Percentiles rank a stretch among this genome's conserved stretches.
These are phyloP conservation scores for Polyodon spathula DNA, from an alignment of 2,113 vertebrate species.

Conservation along the genomic window DNA sequence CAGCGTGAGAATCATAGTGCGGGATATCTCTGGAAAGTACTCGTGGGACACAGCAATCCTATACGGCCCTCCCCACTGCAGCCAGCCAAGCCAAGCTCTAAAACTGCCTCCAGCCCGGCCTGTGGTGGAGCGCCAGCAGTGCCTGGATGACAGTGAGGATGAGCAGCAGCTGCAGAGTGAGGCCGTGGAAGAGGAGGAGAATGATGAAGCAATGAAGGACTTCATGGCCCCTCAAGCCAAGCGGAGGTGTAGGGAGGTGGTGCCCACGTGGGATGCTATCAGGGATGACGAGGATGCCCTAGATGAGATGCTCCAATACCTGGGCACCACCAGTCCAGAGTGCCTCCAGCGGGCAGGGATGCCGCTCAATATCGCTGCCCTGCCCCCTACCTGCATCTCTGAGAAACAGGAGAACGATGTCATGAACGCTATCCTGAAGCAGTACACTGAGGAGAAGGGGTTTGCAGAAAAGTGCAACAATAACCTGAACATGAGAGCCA, in stretches of 20 bases:
- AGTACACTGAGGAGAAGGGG: slow-evolving; percentile 84
- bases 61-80: slow-evolving; percentile 72
- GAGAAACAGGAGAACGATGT: slow-evolving; percentile 98
- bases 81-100: slow-evolving; percentile 33
- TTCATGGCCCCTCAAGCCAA: slow-evolving; percentile 68
- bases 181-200: slow-evolving; percentile 29
- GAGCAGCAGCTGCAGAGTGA: no score
- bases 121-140: neutral
- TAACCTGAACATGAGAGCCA: slow-evolving; percentile 83
- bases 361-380: slow-evolving; percentile 87
- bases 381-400: slow-evolving; percentile 83
- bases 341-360: slow-evolving; percentile 88
- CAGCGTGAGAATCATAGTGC: slow-evolving; percentile 85
- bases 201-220: slow-evolving; percentile 55
- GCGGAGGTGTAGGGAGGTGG: slow-evolving; percentile 74
- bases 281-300: slow-evolving; percentile 84
- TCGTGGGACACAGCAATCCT: slow-evolving; percentile 93
- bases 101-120: neutral
- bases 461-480: slow-evolving; percentile 79
- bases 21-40: slow-evolving; percentile 94
- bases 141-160: neutral
- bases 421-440: slow-evolving; percentile 93
- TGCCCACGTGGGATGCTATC: slow-evolving; percentile 87
- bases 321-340: slow-evolving; percentile 87
- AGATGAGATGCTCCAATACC: slow-evolving; percentile 91